Evolutionary conservation across 2,888 invertebrate genomes (phyloP), one percentile per base, ranked within the genome.

Genomic region (Choreutis nemorana): DNA sequence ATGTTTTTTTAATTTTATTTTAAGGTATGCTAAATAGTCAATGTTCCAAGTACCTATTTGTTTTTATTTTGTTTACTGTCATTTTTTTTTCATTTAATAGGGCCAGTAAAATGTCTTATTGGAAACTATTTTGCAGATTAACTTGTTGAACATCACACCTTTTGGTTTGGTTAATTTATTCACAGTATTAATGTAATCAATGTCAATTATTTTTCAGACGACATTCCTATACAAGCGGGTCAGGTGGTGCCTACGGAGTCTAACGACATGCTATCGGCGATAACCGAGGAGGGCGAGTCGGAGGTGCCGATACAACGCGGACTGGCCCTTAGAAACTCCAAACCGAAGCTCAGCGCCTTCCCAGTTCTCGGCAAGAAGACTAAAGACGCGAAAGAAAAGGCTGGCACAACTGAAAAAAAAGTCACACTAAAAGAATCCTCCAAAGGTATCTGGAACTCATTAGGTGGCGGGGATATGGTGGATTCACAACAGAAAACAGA

Each of bases 201-300:
- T 20, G 18, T n/a, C 4, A 26, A 18, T 36, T 46, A 45, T 29
- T 51, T 77, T 81, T 31, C 80, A 91, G 93, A 93, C 80, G 93
- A 93, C 68, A 93, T 93, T 72, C 93, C 92, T 26, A 93, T 93
- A 50, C 91, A 91, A 81, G 83, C 84, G 26, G 83, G 83, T 7
- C 86, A 86, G 51, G 83, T 81, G 26, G 82, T 83, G 32, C 72
- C 81, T 6, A 63, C 70, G 3, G 87, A 86, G 31, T 77, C 78
- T 2, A 78, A 79, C 23, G 80, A 80, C 34, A 68, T 83, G 48
- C 67, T 89, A 20, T 82, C 86, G 25, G 84, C 87, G 0, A 89
- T 89, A 42, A 83, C 83, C 1, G 89, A 89, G 51, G 89, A 89
- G 48, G 80, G 82, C 43, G 82, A 87, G 66, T 50, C 81, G 31